Percentiles rank a stretch among this genome's conserved stretches.
Conservation (phyloP, 1,140 invertebrate species). For the Drosophila navojoa region DNA sequence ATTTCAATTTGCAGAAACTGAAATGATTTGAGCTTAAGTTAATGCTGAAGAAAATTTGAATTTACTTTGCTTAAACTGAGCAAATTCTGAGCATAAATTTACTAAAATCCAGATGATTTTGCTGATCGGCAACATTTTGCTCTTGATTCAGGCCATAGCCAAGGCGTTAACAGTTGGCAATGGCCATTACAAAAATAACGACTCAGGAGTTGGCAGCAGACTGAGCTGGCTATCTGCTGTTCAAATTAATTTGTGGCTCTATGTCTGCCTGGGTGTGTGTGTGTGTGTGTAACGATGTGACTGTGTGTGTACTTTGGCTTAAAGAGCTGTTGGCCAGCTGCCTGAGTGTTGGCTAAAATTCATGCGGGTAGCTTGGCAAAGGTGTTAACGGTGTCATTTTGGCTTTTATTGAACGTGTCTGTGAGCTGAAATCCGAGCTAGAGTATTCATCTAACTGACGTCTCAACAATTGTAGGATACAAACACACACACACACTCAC, state of each 20-base stretch:
- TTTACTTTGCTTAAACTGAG: no score
- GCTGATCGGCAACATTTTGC: no score
- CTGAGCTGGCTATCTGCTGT: slow-evolving; percentile 50
- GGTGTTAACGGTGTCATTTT: slow-evolving; percentile 56
- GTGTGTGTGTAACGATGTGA: slow-evolving; percentile 2
- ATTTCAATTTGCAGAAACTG: no score
- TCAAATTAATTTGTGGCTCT: slow-evolving; percentile 35
- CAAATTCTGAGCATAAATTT: not conserved
- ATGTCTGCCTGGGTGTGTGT: slow-evolving; percentile 14
- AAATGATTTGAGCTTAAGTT: no score
- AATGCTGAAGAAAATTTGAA: not conserved
- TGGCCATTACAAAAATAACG: slow-evolving; percentile 46
- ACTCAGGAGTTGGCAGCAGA: slow-evolving; percentile 24
- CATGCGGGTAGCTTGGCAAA: slow-evolving; percentile 13
- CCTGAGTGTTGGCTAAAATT: slow-evolving; percentile 13
- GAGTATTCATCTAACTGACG: slow-evolving; percentile 5
- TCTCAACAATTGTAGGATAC: slow-evolving; percentile 27
- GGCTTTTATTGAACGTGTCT: slow-evolving; percentile 54
- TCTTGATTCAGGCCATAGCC: slow-evolving; percentile 45
- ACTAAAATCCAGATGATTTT: no score
- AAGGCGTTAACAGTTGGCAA: slow-evolving; percentile 53
- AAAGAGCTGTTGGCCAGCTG: slow-evolving; percentile 1
- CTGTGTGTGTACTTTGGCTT: slow-evolving; percentile 8
- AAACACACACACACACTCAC: slow-evolving; percentile 24
- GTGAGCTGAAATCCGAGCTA: slow-evolving; percentile 57